Conservation (phyloP, 2,113 vertebrate genomes). For the Anhinga anhinga region DNA sequence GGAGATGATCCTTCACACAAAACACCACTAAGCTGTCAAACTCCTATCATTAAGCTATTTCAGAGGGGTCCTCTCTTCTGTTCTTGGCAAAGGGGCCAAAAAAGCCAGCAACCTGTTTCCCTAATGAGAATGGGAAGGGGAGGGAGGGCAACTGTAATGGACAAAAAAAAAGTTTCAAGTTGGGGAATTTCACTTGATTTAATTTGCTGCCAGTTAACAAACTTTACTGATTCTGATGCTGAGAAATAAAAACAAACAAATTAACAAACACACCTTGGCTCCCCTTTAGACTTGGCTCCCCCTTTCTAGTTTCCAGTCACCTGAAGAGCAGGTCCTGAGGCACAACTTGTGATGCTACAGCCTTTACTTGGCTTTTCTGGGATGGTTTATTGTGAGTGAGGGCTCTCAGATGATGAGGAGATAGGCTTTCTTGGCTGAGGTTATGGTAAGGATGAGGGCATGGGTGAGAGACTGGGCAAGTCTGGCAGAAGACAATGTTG, state of each 20-base stretch:
- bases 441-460: background rate
- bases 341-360: accelerated
- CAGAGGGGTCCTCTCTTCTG: background rate
- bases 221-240: background rate
- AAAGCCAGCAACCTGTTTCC: background rate
- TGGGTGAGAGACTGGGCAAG: background rate
- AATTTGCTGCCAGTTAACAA: background rate
- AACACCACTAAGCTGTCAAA: background rate
- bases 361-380: background rate
- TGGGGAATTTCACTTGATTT: background rate
- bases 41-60: background rate
- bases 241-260: background rate
- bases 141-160: background rate
- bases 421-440: background rate
- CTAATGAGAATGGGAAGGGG: background rate
- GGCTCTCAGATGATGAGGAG: accelerated
- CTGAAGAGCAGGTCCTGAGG: background rate
- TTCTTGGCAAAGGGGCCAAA: background rate
- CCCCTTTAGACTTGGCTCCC: background rate
- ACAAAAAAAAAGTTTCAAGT: background rate
- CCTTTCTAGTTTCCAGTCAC: background rate
- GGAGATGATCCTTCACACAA: background rate
- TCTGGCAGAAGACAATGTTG: background rate
- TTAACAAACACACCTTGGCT: background rate
- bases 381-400: background rate